A percentile compares a stretch with the other conserved stretches of the same genome.
phyloP scores from a whole-genome alignment of 2,797 vertebrate genomes.

The Gallinago solitaria region DNA sequence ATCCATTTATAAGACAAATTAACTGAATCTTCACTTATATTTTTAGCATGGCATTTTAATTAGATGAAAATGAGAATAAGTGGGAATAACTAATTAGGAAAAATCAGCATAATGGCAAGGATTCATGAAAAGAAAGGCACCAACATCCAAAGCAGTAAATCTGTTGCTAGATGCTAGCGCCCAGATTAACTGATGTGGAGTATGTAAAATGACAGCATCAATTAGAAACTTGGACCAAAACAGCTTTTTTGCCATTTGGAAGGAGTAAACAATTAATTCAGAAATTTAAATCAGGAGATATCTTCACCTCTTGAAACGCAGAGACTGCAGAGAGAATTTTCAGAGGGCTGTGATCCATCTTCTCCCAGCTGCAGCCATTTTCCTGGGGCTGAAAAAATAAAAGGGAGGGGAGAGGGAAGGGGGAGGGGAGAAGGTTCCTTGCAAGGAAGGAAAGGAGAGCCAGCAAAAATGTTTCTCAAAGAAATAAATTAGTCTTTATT shows the following conservation, averaged over 20 bases:
- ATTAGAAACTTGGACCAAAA: constrained; percentile 5
- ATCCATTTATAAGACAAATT: constrained; percentile 10
- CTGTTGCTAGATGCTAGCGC: not conserved
- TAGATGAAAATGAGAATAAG: constrained; percentile 32
- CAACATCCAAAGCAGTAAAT: not conserved
- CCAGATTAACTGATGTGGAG: not conserved
- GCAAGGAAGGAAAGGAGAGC: not conserved
- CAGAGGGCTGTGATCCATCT: not conserved
- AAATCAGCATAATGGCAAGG: constrained; percentile 4
- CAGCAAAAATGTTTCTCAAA: not conserved
- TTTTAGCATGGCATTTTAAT: constrained; percentile 43
- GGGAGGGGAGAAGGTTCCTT: not conserved
- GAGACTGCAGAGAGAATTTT: not conserved
- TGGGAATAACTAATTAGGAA: constrained; percentile 33
- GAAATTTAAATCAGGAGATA: not conserved
- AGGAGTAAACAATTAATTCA: not conserved
- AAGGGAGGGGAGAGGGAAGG: not conserved
- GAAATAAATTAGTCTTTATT: not conserved
- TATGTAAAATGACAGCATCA: not conserved
- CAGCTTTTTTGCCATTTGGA: not conserved
- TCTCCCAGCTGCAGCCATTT: constrained; percentile 5
- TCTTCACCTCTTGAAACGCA: not conserved
- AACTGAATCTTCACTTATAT: constrained; percentile 15
- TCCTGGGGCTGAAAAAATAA: not conserved
- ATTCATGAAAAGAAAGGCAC: not conserved